Evolutionary conservation across 2,888 invertebrate genomes (phyloP), one percentile per base, ranked within the genome.

Genomic region (Drosophila cyrtoloma): DNA sequence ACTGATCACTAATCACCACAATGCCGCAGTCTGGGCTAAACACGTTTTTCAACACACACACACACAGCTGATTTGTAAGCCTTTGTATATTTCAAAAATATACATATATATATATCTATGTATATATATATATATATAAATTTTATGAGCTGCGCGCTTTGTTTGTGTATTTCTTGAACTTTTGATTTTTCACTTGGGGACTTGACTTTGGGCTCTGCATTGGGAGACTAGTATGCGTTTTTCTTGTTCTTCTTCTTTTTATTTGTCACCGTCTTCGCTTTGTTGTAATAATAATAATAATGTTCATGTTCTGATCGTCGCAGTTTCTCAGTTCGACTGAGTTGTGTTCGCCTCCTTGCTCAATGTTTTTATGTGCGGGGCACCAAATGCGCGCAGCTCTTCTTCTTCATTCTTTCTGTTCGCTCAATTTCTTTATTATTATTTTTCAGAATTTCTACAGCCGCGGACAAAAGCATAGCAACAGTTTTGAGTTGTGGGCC

Each of bases 261-360:
- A 30, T 28, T 52, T 59, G 64, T 59, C 67, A 61, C 52, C 55
- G 74, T 47, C 59, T 52, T 53, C 62, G 64, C 22, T 30, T 64
- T 67, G 58, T 67, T 74, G 71, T 22, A 32, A 10, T 58, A 44
- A 32, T 44, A 44, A 58, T 39, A 28, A 5, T 71, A 70, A 81
- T 66, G 67, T 62, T 77, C 70, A 81, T 76, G 79, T 82, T 81
- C 84, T 84, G 85, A 71, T 91, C 92, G 91, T 86, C 89, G 90
- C 91, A 90, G 89, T 82, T 87, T 89, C 86, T 88, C 84, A 89
- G 89, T 83, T 90, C 85, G 82, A 92, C 92, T 92, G 91, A 92
- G 78, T 84, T 89, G 83, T 82, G 77, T 74, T 82, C 78, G 85
- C 82, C 91, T 87, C 86, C 84, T 88, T 86, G 85, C 91, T 83